phyloP scores from a whole-genome alignment of 2,797 vertebrate genomes.

The Diceros bicornis region DNA sequence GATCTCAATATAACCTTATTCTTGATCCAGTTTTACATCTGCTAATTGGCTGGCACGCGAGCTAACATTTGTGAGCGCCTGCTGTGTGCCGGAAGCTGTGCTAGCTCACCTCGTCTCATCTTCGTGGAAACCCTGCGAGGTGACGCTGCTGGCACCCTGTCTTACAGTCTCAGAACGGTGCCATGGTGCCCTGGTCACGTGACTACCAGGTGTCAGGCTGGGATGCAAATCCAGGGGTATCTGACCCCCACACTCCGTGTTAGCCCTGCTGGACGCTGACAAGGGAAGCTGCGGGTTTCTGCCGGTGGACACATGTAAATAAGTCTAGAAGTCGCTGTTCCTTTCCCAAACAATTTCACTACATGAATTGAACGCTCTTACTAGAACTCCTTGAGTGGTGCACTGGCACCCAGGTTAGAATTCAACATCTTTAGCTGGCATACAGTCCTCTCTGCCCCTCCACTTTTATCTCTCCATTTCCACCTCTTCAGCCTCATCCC shows the following conservation, averaged over 20 bases:
- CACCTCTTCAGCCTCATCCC: neutral
- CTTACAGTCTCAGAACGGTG: neutral
- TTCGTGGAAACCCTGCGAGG: neutral
- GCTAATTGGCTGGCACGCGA: neutral
- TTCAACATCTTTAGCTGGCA: neutral
- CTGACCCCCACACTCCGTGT: neutral
- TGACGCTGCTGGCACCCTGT: rapidly evolving
- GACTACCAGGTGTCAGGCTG: neutral
- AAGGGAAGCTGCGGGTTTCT: neutral
- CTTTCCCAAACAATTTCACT: neutral
- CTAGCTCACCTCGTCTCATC: neutral
- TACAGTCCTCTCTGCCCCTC: rapidly evolving
- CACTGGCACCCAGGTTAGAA: neutral
- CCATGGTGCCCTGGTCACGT: too few relatives aligned
- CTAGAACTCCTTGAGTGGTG: neutral
- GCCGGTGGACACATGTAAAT: neutral
- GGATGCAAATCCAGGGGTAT: neutral
- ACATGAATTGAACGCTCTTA: neutral
- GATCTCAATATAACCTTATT: neutral
- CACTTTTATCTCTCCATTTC: neutral
- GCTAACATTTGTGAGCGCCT: neutral
- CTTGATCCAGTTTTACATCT: neutral
- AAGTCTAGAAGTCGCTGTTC: neutral
- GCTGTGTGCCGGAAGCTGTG: neutral
- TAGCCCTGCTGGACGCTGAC: neutral